These are phyloP conservation scores for Sylvilagus bachmani DNA, from an alignment of 2,113 vertebrate genomes.

Conservation along the genomic window DNA sequence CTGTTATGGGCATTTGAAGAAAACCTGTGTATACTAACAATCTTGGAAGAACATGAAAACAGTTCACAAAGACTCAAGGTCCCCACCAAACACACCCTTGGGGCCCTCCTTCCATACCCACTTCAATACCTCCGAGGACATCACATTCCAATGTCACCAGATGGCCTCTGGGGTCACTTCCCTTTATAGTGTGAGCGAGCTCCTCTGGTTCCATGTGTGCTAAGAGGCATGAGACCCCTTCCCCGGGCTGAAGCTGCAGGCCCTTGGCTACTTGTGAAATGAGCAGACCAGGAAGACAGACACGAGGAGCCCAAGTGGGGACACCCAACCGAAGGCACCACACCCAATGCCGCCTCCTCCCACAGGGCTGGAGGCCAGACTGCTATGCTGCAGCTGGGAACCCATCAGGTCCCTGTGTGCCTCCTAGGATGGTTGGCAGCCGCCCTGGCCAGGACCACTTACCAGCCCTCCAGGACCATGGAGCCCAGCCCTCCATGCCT, in stretches of 20 bases:
- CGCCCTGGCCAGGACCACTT: neutral
- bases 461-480: no score
- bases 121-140: neutral
- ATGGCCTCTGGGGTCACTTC: neutral
- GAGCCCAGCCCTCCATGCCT: neutral
- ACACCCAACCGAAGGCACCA: neutral
- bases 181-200: neutral
- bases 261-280: neutral
- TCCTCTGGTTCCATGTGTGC: no score
- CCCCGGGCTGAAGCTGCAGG: no score
- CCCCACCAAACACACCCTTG: neutral
- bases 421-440: neutral
- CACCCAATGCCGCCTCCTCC: neutral
- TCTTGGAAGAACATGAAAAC: neutral
- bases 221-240: neutral
- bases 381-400: neutral
- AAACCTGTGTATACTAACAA: neutral
- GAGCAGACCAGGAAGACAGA: neutral
- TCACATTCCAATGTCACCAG: neutral
- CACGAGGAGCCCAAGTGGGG: neutral
- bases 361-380: neutral
- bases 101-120: no score
- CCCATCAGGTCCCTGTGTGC: neutral
- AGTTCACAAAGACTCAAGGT: neutral
- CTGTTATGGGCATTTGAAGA: neutral